Base-by-base conservation (phyloP, 64 coral and sea anemone genomes). In the Exaiptasia diaphana region DNA sequence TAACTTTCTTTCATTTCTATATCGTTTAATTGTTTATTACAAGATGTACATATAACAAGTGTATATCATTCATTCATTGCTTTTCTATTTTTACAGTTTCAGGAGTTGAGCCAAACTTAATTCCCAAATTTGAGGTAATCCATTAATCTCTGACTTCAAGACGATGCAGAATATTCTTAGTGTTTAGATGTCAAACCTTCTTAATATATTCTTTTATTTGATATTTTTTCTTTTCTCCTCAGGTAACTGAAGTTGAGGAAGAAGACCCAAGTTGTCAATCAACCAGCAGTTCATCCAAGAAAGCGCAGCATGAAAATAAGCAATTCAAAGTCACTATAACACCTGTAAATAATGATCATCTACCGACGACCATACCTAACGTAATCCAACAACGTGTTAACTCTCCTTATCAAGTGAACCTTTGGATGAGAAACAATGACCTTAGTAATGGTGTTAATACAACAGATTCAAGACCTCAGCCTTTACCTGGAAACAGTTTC, bases 41-140 rank as follows among this genome's bases (percentile, higher is more conserved):
- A 46, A 15, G 43, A 6, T 46, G 43, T 6, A 46, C 43, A 46
- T 46, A 15, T 46, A 7, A 46, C 15, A 7, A 15, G 43, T 30
- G 23, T 65, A 37, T 37, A 35, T 65, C 26, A 65, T 35, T 35
- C 5, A 3, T 34, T 4, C 0, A 20, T 65, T 61, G 1, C 21
- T 65, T 5, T 14, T 65, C 11, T 65, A 20, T 0, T 36, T 37
- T 65, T n/a, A n/a, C n/a, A 65, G 61, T 65, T 65, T 38, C 61
- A 35, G 61, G 61, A 17, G 61, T 65, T 35, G 29, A 28, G 38
- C 30, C 32, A 33, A 28, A 65, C 38, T 65, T 65, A 35, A 65
- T 65, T 65, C 61, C 61, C 38, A 65, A 65, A 20, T 65, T 65
- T 35, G 28, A 65, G 61, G 61, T 65, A 34, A 36, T n/a, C n/a